Conservation (phyloP, 2,888 invertebrate genomes). For the Sipha maydis region DNA sequence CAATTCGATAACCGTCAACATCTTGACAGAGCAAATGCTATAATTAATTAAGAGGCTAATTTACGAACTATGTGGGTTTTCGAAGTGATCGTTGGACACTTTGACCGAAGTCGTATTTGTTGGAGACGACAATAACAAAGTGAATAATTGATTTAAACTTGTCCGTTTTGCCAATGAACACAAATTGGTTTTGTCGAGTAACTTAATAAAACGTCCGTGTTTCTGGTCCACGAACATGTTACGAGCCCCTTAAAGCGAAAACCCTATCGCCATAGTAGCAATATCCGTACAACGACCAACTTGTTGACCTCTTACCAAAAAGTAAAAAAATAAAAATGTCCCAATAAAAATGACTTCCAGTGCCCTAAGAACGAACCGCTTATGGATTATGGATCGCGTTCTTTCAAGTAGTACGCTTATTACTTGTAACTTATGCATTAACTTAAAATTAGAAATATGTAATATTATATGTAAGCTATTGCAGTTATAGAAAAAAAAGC, state of each 20-base stretch:
- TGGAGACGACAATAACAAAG: slow-evolving; percentile 25
- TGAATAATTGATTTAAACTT: slow-evolving; percentile 49
- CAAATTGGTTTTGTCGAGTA: slow-evolving; percentile 42
- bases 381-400: background rate
- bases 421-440: too few relatives aligned
- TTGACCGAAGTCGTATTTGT: background rate
- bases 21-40: background rate
- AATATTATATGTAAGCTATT: too few relatives aligned
- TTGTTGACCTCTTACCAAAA: slow-evolving; percentile 12
- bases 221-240: slow-evolving; percentile 1
- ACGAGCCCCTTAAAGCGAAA: slow-evolving; percentile 4
- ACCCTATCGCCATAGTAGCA: slow-evolving; percentile 4
- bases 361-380: background rate
- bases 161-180: slow-evolving; percentile 25
- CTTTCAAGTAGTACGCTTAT: too few relatives aligned
- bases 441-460: too few relatives aligned
- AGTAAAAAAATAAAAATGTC: background rate
- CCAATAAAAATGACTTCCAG: background rate
- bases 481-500: too few relatives aligned
- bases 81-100: slow-evolving; percentile 7
- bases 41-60: slow-evolving; percentile 32
- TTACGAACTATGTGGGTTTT: slow-evolving; percentile 7
- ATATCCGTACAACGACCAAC: slow-evolving; percentile 2
- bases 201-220: slow-evolving; percentile 53
- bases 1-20: background rate